A percentile compares a stretch with the other conserved stretches of the same genome.
Conservation (phyloP, 1,140 invertebrate species). For the Saxidomus purpurata region DNA sequence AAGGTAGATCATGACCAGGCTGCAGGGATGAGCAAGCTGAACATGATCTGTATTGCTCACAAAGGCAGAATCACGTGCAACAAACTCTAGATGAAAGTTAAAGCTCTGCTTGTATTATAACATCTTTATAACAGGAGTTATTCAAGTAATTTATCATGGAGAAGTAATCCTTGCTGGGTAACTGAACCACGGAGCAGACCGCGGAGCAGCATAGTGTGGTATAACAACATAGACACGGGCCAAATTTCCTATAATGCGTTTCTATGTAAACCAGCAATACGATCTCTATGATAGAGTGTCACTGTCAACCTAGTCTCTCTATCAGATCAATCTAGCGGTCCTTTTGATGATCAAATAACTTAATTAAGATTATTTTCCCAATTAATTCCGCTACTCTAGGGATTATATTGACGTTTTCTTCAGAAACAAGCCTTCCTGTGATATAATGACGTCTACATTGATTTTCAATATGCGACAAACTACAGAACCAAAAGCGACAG, state of each 20-base stretch:
- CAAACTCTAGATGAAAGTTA: no score
- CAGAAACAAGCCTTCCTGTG: not conserved
- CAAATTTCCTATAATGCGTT: not conserved
- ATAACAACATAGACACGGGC: no score
- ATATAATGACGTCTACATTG: slow-evolving; percentile 8
- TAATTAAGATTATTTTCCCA: slow-evolving; percentile 41
- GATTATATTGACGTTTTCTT: slow-evolving; percentile 11
- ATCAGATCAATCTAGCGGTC: not conserved
- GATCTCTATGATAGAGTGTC: not conserved
- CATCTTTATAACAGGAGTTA: no score
- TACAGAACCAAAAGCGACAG: not conserved
- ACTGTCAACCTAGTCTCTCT: not conserved
- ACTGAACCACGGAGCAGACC: no score
- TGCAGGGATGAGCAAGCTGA: no score
- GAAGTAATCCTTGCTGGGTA: no score
- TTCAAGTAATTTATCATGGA: no score
- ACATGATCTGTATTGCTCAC: no score
- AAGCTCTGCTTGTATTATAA: no score
- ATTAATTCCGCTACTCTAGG: slow-evolving; percentile 30
- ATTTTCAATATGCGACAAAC: slow-evolving; percentile 24
- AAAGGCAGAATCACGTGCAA: no score
- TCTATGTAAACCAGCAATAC: not conserved
- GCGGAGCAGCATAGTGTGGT: no score
- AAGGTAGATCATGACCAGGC: no score
- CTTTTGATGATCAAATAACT: slow-evolving; percentile 21